These are phyloP conservation scores for Smithornis capensis DNA, from an alignment of 2,113 vertebrate species.

Conservation along the genomic window DNA sequence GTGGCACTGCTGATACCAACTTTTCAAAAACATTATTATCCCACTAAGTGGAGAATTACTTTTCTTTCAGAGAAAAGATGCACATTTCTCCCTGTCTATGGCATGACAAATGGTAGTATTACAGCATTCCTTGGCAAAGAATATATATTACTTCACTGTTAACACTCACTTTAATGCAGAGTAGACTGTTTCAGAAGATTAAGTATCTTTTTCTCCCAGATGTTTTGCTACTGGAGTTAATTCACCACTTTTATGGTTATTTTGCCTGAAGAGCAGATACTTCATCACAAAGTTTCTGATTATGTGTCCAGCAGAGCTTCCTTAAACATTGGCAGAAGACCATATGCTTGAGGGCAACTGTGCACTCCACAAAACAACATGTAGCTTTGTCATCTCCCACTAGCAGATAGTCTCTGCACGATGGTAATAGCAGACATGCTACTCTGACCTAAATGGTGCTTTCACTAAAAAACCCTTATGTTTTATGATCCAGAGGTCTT, in stretches of 20 bases:
- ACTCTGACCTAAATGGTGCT: neutral
- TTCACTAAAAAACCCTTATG: neutral
- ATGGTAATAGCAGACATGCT: neutral
- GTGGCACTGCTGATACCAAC: neutral
- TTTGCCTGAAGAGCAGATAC: neutral
- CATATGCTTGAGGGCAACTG: constrained; percentile 7
- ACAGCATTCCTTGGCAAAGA: neutral
- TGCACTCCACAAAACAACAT: neutral
- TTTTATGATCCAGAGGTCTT: neutral
- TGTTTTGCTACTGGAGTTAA: neutral
- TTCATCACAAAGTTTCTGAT: neutral
- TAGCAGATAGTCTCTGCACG: neutral
- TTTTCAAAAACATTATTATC: neutral
- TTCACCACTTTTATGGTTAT: neutral
- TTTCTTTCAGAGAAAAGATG: neutral
- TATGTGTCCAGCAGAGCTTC: neutral
- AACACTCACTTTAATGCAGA: neutral
- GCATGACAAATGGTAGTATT: neutral
- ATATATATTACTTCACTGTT: neutral
- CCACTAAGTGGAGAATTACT: neutral
- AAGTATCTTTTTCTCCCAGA: neutral
- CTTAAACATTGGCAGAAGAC: neutral
- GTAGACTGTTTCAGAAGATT: neutral
- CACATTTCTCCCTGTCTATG: neutral
- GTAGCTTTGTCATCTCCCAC: neutral